phyloP scores from a whole-genome alignment of 2,113 vertebrate species.

The Pseudorasbora parva region DNA sequence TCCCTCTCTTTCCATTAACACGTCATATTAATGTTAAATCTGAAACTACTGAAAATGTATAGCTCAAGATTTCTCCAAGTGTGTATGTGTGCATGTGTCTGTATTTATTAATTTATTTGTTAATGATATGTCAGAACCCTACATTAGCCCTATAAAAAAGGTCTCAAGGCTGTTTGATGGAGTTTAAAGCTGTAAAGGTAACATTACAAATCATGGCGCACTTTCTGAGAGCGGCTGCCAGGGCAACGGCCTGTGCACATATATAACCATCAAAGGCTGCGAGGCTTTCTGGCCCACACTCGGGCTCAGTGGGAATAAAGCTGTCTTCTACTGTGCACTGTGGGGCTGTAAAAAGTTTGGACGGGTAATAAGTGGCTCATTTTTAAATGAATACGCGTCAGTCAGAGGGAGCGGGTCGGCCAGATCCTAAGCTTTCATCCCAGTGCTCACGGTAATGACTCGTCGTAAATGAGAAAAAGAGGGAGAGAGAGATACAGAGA shows the following conservation, averaged over 20 bases:
- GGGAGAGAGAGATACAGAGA: conserved; percentile 29
- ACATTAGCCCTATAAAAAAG: conserved; percentile 67
- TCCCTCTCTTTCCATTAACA: neutral
- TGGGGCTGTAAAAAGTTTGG: conserved; percentile 61
- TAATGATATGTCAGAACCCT: conserved; percentile 68
- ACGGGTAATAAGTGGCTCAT: conserved; percentile 58
- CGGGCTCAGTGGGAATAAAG: conserved; percentile 56
- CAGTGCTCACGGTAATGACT: conserved; percentile 53
- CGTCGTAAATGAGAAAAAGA: conserved; percentile 52
- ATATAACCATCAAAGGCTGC: conserved; percentile 60
- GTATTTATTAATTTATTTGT: conserved; percentile 21
- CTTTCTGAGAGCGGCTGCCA: conserved; percentile 56
- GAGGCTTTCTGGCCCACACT: conserved; percentile 40
- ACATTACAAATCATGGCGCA: conserved; percentile 69
- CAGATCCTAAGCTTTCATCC: conserved; percentile 68
- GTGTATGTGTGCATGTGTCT: neutral
- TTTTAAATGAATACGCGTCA: conserved; percentile 59
- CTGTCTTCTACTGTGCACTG: conserved; percentile 60
- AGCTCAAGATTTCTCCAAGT: neutral
- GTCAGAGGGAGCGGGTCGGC: conserved; percentile 44
- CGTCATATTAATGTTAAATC: neutral
- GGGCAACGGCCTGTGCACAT: conserved; percentile 46
- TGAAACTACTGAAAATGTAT: neutral
- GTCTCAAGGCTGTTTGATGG: conserved; percentile 68
- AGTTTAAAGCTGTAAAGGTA: conserved; percentile 71